Evolutionary conservation across 2,888 invertebrate species (phyloP).

Genomic region (Thyatira batis): DNA sequence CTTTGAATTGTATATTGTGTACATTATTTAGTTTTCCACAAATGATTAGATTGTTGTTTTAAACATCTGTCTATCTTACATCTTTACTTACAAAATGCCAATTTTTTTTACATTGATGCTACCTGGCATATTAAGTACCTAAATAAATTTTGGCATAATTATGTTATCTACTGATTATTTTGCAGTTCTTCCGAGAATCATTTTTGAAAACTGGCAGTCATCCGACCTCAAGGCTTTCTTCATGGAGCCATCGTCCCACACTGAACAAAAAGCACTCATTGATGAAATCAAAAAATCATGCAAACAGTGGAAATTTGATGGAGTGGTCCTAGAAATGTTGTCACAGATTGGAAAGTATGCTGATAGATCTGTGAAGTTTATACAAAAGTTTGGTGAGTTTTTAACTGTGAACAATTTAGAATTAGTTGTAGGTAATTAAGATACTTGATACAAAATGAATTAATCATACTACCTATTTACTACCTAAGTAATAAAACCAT

Average conservation of each 20-base stretch:
- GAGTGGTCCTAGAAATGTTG: constrained; percentile 95
- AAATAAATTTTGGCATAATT: no score
- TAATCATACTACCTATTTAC: no score
- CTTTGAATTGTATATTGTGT: no score
- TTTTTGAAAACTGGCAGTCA: constrained; percentile 93
- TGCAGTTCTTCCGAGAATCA: constrained; percentile 92
- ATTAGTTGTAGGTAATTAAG: no score
- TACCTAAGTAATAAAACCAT: no score
- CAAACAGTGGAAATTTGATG: constrained; percentile 91
- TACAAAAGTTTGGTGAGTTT: constrained; percentile 84
- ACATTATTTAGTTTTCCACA: background rate
- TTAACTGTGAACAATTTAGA: no score
- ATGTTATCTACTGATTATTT: constrained; percentile 18
- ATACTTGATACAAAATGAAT: no score
- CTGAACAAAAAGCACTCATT: constrained; percentile 86
- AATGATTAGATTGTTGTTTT: no score
- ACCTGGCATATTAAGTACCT: no score
- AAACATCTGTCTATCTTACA: no score
- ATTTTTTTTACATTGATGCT: no score
- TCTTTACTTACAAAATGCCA: no score
- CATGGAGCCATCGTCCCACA: constrained; percentile 83
- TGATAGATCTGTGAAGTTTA: constrained; percentile 84
- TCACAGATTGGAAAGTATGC: constrained; percentile 87
- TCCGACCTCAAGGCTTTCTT: constrained; percentile 89
- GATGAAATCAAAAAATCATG: constrained; percentile 86